Base-by-base conservation (phyloP, 2,888 invertebrate species). In the Limulus polyphemus region DNA sequence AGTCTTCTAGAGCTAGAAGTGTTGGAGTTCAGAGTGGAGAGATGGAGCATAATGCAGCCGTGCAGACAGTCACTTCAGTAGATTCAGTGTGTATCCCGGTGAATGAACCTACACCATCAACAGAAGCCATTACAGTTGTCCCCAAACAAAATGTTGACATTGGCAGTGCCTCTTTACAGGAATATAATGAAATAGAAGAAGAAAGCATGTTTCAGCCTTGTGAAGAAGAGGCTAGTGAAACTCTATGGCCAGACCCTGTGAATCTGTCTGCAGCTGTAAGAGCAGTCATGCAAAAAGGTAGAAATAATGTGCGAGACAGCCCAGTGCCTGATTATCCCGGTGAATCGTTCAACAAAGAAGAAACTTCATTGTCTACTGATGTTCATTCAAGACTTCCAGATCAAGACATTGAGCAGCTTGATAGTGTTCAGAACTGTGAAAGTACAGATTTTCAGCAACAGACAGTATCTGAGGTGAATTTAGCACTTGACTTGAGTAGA, bases 191-290 rank as follows among this genome's bases (percentile, higher is more conserved):
- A 50, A 64, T 61, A 52, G 64, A 64, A 47, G 61, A 62, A 17
- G 63, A 62, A 7, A 48, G 61, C 13, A 46, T 63, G 14, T 63
- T 62, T 47, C 62, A 63, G 14, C 32, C 32, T 32, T 32, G 32
- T 32, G 65, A 62, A 47, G 63, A 61, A 51, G 65, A 65, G 48
- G 62, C 65, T 11, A 63, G 63, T 57, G 66, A 66, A 59, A 63
- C 64, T 17, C 61, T 62, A 11, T 64, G 64, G 64, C 64, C 67
- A 32, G 64, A 67, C 58, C 67, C 67, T 47, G 67, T 67, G 11
- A 67, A 67, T 58, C 57, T 67, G n/a, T 64, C 64, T 46, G 64
- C 67, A 49, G 67, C 67, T 48, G 64, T 67, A 10, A 61, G 64
- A 55, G 64, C 67, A 47, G 62, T 67, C 47, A 61, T 66, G 11